phyloP scores from a whole-genome alignment of 2,888 invertebrate species.

The Malthinus flaveolus region DNA sequence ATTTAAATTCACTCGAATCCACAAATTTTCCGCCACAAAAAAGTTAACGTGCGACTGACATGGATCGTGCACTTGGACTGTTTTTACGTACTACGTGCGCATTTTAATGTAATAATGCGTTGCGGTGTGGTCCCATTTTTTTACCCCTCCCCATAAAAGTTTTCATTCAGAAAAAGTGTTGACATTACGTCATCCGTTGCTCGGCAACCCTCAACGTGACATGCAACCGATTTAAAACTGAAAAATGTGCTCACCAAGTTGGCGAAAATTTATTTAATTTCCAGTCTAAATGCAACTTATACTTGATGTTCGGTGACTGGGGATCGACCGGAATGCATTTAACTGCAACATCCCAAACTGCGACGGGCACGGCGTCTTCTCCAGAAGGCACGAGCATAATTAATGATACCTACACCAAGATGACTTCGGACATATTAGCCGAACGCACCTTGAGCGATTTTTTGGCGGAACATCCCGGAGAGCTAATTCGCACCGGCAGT shows the following conservation, averaged over 20 bases:
- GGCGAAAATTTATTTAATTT: not conserved
- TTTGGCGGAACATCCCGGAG: constrained; percentile 89
- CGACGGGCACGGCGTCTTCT: constrained; percentile 65
- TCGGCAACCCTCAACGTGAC: constrained; percentile 48
- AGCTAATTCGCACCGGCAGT: constrained; percentile 91
- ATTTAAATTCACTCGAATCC: constrained; percentile 10
- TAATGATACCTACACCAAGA: constrained; percentile 77
- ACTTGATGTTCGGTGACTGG: constrained; percentile 49
- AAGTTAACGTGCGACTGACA: constrained; percentile 23
- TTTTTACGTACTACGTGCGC: constrained; percentile 24
- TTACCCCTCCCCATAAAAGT: constrained; percentile 60
- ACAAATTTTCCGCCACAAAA: not conserved
- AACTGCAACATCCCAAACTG: constrained; percentile 57
- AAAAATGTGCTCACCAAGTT: constrained; percentile 5
- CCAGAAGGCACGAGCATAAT: constrained; percentile 73
- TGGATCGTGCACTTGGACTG: constrained; percentile 23
- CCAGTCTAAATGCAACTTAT: constrained; percentile 25
- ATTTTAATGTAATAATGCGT: constrained; percentile 32
- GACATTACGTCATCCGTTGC: constrained; percentile 54
- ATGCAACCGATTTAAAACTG: constrained; percentile 25
- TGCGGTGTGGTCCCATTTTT: constrained; percentile 48
- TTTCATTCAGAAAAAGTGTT: constrained; percentile 64
- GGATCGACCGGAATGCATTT: constrained; percentile 52
- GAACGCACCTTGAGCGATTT: constrained; percentile 84
- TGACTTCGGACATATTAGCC: constrained; percentile 81